Conservation (phyloP, 2,888 invertebrate genomes). For the Chorisops tibialis region DNA sequence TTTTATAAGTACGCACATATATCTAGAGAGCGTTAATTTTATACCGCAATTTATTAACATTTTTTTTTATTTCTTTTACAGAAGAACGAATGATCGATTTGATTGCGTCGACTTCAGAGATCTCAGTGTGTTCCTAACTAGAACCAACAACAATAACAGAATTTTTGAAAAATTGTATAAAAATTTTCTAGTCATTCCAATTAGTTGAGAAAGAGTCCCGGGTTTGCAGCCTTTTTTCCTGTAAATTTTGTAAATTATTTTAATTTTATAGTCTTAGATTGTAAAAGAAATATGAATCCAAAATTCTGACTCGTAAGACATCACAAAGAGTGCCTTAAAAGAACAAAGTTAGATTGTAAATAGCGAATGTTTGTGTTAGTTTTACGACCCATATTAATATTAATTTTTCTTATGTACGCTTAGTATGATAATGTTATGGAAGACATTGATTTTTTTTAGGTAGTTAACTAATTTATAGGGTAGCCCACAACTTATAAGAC, state of each 20-base stretch:
- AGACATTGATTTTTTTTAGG: too few relatives aligned
- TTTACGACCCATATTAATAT: too few relatives aligned
- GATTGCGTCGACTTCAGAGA: slow-evolving; percentile 8
- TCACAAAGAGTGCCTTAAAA: slow-evolving; percentile 9
- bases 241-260: neutral
- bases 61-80: slow-evolving; percentile 13
- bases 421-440: too few relatives aligned
- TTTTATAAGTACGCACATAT: too few relatives aligned
- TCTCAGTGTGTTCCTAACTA: slow-evolving; percentile 23
- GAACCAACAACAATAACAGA: neutral
- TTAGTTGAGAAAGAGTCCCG: neutral
- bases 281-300: too few relatives aligned
- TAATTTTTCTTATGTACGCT: too few relatives aligned
- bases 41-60: slow-evolving; percentile 21
- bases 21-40: neutral
- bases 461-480: too few relatives aligned
- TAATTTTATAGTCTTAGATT: neutral
- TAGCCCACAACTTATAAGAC: slow-evolving; percentile 10
- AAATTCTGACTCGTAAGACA: too few relatives aligned
- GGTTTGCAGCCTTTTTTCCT: neutral
- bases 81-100: slow-evolving; percentile 1
- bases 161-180: neutral
- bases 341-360: slow-evolving; percentile 6
- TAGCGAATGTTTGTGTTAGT: neutral
- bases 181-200: slow-evolving; percentile 18